These are phyloP conservation scores for Sphenodon punctatus DNA, from an alignment of 2,797 vertebrate species.

Conservation along the genomic window DNA sequence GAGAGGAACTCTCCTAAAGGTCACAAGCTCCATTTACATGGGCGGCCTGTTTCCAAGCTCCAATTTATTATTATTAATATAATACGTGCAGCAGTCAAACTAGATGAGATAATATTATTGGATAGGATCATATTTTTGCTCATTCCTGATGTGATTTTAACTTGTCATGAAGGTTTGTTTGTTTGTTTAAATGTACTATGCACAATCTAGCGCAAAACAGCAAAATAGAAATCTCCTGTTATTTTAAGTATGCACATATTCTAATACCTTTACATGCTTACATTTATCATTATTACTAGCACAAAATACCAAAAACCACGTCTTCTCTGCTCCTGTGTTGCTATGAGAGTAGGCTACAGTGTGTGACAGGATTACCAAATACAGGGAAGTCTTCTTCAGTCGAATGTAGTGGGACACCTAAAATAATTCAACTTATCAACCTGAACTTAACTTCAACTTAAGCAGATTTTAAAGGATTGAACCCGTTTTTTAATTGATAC, in stretches of 20 bases:
- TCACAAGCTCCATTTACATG: constrained; percentile 17
- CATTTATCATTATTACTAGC: neutral
- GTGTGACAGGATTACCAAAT: neutral
- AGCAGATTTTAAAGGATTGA: too few species aligned
- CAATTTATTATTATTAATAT: constrained; percentile 76
- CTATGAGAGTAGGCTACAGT: neutral
- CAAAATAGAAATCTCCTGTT: neutral
- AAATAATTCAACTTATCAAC: too few species aligned
- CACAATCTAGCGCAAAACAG: neutral
- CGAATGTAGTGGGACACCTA: too few species aligned
- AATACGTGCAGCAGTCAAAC: constrained; percentile 73
- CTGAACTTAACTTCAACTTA: too few species aligned
- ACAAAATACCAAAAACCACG: neutral
- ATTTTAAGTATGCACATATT: neutral
- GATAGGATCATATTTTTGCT: constrained; percentile 51
- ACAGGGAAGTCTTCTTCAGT: too few species aligned
- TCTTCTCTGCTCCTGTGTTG: neutral
- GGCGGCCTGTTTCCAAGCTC: constrained; percentile 40
- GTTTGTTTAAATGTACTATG: neutral
- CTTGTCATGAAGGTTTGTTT: constrained; percentile 51
- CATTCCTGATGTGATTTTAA: constrained; percentile 53
- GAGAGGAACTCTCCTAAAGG: constrained; percentile 18
- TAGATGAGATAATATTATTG: constrained; percentile 57
- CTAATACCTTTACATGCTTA: neutral
- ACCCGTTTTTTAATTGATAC: too few species aligned